Conservation (phyloP, 2,888 invertebrate species). For the Hirudinaria manillensis region DNA sequence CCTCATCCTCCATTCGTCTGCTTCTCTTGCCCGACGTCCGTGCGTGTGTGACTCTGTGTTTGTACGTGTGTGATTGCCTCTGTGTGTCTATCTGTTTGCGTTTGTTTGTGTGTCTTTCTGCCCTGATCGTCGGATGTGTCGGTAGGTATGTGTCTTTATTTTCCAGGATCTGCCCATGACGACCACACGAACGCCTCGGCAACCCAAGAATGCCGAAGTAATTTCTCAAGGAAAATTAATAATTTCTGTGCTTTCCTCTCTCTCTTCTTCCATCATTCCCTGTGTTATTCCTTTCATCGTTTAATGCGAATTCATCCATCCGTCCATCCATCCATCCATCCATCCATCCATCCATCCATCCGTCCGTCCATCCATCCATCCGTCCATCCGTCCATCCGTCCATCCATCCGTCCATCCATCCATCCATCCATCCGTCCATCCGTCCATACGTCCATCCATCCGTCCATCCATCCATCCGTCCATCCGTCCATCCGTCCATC, state of each 20-base stretch:
- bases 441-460: background rate
- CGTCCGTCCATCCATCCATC: background rate
- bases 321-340: background rate
- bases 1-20: background rate
- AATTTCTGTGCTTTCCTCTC: slow-evolving; percentile 14
- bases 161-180: no score
- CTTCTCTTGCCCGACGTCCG: background rate
- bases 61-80: no score
- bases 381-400: background rate
- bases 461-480: background rate
- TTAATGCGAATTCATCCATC: background rate
- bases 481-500: no score
- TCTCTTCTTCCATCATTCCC: slow-evolving; percentile 13
- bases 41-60: background rate
- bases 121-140: no score
- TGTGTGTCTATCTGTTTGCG: no score
- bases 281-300: background rate
- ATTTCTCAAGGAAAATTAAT: no score
- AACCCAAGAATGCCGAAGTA: no score
- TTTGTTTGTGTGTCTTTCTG: no score
- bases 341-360: background rate
- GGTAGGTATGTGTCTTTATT: no score
- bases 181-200: no score
- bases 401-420: no score
- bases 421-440: background rate